phyloP scores from a whole-genome alignment of 2,113 vertebrate species.

The Otus sunia region DNA sequence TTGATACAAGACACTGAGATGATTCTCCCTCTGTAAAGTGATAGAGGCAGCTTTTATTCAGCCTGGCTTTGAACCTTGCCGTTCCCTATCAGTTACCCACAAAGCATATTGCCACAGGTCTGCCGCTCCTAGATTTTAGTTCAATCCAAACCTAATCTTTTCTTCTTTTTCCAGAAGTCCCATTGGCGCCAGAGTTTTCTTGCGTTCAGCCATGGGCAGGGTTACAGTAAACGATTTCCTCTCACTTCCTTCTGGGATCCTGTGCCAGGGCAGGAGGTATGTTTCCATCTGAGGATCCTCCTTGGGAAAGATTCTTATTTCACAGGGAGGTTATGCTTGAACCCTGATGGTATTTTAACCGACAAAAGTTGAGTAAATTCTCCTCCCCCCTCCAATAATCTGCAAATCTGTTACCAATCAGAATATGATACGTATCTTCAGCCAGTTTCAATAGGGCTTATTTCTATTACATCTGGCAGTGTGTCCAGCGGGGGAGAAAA shows the following conservation, averaged over 20 bases:
- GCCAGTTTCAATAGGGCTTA: slow-evolving; percentile 26
- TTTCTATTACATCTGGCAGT: slow-evolving; percentile 63
- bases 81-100: background rate
- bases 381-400: background rate
- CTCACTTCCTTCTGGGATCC: background rate
- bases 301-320: background rate
- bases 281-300: background rate
- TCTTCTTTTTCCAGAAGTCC: slow-evolving; percentile 30
- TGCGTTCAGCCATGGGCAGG: background rate
- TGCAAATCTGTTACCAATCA: slow-evolving; percentile 60
- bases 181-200: background rate
- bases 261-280: background rate
- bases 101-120: background rate
- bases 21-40: background rate
- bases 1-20: background rate
- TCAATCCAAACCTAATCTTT: background rate
- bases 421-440: slow-evolving; percentile 51
- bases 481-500: background rate
- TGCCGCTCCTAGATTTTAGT: background rate
- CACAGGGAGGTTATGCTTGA: background rate
- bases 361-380: background rate
- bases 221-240: background rate
- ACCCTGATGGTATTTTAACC: slow-evolving; percentile 1
- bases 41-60: background rate
- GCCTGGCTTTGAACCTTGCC: background rate